These are phyloP conservation scores for Vicugna pacos DNA, from an alignment of 2,113 vertebrate species.

Conservation along the genomic window DNA sequence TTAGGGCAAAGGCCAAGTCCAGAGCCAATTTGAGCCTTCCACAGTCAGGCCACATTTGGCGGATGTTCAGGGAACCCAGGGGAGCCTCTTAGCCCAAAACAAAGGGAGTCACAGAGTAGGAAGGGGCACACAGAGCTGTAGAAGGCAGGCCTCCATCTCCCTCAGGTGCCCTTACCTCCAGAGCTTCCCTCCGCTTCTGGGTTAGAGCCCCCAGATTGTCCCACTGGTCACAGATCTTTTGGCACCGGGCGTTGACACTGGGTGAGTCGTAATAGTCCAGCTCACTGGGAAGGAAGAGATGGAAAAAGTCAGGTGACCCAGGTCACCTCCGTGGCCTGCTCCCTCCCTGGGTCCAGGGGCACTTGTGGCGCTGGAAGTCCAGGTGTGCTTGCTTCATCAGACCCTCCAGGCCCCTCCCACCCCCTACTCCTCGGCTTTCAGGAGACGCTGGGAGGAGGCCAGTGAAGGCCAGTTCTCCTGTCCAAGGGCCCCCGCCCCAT, in stretches of 20 bases:
- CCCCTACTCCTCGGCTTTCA: neutral
- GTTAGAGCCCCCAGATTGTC: conserved; percentile 95
- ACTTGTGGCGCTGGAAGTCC: neutral
- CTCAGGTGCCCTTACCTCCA: conserved; percentile 91
- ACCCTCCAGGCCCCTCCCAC: neutral
- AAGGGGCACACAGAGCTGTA: neutral
- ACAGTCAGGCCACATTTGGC: neutral
- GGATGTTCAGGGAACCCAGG: neutral
- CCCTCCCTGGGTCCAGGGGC: neutral
- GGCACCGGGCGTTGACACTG: conserved; percentile 97
- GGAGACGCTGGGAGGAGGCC: neutral
- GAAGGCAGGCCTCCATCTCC: neutral
- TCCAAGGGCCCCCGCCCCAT: neutral
- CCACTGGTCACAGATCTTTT: conserved; percentile 99
- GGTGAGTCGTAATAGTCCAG: conserved; percentile 99
- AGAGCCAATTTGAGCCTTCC: neutral
- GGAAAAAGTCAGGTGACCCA: neutral
- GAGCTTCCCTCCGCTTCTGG: conserved; percentile 96
- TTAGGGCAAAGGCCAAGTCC: neutral
- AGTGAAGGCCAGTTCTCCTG: neutral
- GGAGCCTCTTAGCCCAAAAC: neutral
- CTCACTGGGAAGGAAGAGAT: conserved; percentile 89
- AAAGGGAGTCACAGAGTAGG: neutral
- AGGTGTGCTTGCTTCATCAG: neutral
- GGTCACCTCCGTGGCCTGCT: neutral